These are phyloP conservation scores for Tretioscincus oriximinensis DNA, from an alignment of 2,113 vertebrate species.

Conservation along the genomic window DNA sequence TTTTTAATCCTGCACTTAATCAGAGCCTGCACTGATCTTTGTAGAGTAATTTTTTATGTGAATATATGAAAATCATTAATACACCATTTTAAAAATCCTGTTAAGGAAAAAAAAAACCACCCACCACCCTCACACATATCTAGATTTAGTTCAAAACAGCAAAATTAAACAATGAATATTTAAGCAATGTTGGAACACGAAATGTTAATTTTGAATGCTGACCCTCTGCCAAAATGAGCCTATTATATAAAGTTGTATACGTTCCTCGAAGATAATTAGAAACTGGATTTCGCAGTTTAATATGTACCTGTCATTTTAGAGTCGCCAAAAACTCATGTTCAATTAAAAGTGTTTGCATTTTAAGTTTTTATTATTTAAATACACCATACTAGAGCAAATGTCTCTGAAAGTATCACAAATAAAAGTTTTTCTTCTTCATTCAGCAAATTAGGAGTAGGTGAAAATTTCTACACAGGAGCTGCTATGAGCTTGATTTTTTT, in stretches of 20 bases:
- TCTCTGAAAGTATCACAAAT: slow-evolving; percentile 99
- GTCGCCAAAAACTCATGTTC: slow-evolving; percentile 64
- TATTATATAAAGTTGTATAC: slow-evolving; percentile 33
- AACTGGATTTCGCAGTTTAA: slow-evolving; percentile 39
- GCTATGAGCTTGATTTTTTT: slow-evolving; percentile 83
- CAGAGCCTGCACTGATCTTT: not conserved
- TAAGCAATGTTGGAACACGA: slow-evolving; percentile 37
- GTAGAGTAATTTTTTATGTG: too few relatives aligned
- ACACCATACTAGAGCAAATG: slow-evolving; percentile 99
- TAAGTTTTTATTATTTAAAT: slow-evolving; percentile 99
- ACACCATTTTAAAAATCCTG: not conserved
- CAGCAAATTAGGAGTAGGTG: slow-evolving; percentile 96
- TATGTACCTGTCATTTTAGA: not conserved
- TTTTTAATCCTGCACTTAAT: not conserved
- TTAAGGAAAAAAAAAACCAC: not conserved
- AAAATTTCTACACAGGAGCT: slow-evolving; percentile 92
- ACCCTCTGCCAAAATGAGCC: slow-evolving; percentile 40
- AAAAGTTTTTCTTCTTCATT: slow-evolving; percentile 96
- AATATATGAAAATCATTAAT: not conserved
- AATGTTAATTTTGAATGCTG: slow-evolving; percentile 38
- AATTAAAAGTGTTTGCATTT: slow-evolving; percentile 79
- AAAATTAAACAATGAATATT: slow-evolving; percentile 19
- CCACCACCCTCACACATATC: not conserved
- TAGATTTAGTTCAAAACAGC: slow-evolving; percentile 5
- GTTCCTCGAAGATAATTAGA: slow-evolving; percentile 43